Evolutionary conservation across 64 coral and sea anemone genomes (phyloP), one percentile per base, ranked within the genome.

Genomic region (Trachythela sp.): DNA sequence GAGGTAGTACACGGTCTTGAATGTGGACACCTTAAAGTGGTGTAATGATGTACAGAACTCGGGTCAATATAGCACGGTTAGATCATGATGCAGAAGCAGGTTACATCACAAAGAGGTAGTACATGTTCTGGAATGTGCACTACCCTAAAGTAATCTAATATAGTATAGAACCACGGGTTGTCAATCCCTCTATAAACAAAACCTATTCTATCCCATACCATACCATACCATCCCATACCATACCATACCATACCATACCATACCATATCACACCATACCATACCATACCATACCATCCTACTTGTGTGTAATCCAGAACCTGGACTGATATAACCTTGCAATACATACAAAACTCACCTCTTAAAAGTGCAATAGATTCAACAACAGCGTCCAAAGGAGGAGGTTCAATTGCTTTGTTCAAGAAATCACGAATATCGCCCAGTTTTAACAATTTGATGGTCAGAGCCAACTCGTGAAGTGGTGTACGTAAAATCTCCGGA

Each of bases 331-430:
- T 2, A 59, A n/a, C 18, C 56, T 27, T 64, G 56, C 56, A 26
- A 27, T 20, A 8, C 13, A 18, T 0, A 64, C 8, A 27, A 22
- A 64, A 27, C 85, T 15, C 68, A 95, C 96, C 96, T 95, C 94
- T 94, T 7, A 99, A 86, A 9, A 99, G 88, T 24, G 96, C 96
- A 77, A 99, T 89, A 85, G 96, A 99, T 40, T 99, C 96, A 17
- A 94, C 96, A 40, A 99, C 96, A 13, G 96, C 96, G 84, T 99
- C 96, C 83, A 99, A 60, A 18, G 96, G 96, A 8, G 96, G 96
- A 18, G 96, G 96, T 80, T 99, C 96, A 33, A 99, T 99, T 13
- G 96, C 96, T 67, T 94, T 99, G 84, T 95, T 99, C 40, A 99
- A 89, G 86, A 99, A 99, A 83, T 88, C 96, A 0, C 86, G 84